Conservation (phyloP, 2,888 invertebrate species). For the Nudaria mundana region DNA sequence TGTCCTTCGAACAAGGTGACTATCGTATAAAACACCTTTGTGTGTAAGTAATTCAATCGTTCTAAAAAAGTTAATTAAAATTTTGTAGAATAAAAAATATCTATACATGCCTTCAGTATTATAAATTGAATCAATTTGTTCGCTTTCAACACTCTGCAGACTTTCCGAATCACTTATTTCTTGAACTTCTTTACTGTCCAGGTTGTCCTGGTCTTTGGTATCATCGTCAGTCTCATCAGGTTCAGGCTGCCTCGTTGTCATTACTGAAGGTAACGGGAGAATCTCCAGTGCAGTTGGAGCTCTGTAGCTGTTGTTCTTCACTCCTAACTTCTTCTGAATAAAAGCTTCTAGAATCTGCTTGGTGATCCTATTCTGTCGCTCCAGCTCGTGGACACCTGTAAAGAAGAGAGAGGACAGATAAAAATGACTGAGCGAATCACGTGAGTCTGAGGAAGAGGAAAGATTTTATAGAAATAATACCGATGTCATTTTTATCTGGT, state of each 20-base stretch:
- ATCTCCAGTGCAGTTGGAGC: slow-evolving; percentile 85
- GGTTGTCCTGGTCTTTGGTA: slow-evolving; percentile 22
- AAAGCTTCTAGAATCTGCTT: slow-evolving; percentile 88
- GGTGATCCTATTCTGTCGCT: slow-evolving; percentile 88
- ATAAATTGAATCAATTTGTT: slow-evolving; percentile 84
- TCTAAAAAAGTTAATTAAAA: too few relatives aligned
- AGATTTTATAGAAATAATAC: slow-evolving; percentile 22
- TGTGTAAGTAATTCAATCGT: too few relatives aligned
- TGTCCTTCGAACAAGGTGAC: too few relatives aligned
- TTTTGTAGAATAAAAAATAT: too few relatives aligned
- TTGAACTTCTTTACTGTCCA: slow-evolving; percentile 29
- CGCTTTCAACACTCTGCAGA: slow-evolving; percentile 86
- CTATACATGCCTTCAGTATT: slow-evolving; percentile 65
- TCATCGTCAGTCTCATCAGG: slow-evolving; percentile 35
- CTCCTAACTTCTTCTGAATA: slow-evolving; percentile 85
- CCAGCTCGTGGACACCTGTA: slow-evolving; percentile 82
- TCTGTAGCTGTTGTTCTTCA: slow-evolving; percentile 69
- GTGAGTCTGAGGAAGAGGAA: slow-evolving; percentile 23
- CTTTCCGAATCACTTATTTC: slow-evolving; percentile 67
- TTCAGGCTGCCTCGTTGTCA: slow-evolving; percentile 15
- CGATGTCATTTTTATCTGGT: slow-evolving; percentile 79
- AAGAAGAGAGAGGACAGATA: slow-evolving; percentile 76
- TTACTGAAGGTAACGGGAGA: slow-evolving; percentile 63
- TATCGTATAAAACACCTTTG: too few relatives aligned
- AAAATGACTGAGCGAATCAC: slow-evolving; percentile 69